Conservation (phyloP, 2,113 vertebrate genomes). For the Planiliza haematocheilus region DNA sequence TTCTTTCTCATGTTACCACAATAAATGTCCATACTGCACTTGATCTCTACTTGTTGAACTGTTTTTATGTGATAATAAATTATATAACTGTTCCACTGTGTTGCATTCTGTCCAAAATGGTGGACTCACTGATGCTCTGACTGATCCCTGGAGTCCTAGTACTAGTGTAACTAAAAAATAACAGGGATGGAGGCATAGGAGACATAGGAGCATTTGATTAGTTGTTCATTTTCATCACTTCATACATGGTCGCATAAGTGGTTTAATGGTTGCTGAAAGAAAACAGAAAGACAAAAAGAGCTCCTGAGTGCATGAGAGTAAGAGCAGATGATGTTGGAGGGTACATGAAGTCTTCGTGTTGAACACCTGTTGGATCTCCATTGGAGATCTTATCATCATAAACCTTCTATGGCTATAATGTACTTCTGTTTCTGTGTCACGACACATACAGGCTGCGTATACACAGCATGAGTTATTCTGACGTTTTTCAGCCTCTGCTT, state of each 20-base stretch:
- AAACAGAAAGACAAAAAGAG: slow-evolving; percentile 14
- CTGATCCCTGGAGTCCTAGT: too few species aligned
- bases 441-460: not conserved
- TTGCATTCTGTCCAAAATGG: too few species aligned
- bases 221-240: too few species aligned
- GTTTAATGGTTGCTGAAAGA: slow-evolving; percentile 7
- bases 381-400: slow-evolving; percentile 1
- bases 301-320: not conserved
- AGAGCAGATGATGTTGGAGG: not conserved
- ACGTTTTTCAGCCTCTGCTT: not conserved
- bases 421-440: not conserved
- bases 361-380: slow-evolving; percentile 5
- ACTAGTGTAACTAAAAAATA: too few species aligned
- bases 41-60: too few species aligned
- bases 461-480: not conserved
- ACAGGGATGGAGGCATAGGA: too few species aligned
- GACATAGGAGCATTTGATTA: too few species aligned
- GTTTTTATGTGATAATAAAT: too few species aligned
- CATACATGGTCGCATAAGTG: not conserved
- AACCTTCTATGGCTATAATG: not conserved
- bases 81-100: too few species aligned
- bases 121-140: too few species aligned
- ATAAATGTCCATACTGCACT: too few species aligned
- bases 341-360: slow-evolving; percentile 8
- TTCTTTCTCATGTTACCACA: too few species aligned